phyloP scores from a whole-genome alignment of 2,797 vertebrate genomes.

The Spheniscus humboldti region DNA sequence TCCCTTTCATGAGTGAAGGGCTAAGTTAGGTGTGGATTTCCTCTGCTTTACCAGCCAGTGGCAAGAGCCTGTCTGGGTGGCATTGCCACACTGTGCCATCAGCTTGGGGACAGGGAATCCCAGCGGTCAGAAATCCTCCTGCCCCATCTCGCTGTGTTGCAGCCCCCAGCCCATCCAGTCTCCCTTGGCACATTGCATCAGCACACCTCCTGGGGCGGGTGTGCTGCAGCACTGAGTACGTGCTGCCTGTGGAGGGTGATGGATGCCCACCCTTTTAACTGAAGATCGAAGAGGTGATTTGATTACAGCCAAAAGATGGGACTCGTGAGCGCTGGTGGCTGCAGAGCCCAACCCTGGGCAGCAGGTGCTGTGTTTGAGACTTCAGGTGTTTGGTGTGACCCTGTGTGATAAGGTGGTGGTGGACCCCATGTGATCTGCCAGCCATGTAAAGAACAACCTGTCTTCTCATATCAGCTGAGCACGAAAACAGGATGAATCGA shows the following conservation, averaged over 20 bases:
- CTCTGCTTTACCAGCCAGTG: not conserved
- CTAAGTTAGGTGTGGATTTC: not conserved
- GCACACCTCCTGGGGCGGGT: not conserved
- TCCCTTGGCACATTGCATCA: not conserved
- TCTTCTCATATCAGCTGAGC: not conserved
- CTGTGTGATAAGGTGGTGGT: not conserved
- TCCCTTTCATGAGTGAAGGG: not conserved
- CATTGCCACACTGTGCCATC: not conserved
- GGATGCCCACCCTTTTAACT: not conserved
- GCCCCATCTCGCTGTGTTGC: accelerated
- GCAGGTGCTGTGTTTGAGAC: accelerated
- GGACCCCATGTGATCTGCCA: not conserved
- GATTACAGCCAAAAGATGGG: not conserved
- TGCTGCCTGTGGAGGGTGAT: not conserved
- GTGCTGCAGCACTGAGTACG: not conserved
- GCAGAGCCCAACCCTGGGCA: not conserved
- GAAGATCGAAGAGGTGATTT: not conserved
- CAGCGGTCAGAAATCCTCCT: not conserved
- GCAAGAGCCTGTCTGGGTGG: not conserved
- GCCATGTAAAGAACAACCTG: accelerated
- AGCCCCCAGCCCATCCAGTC: not conserved
- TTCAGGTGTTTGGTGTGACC: not conserved
- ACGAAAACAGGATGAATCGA: not conserved
- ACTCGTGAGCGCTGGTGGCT: not conserved
- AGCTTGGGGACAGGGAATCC: not conserved